Evolutionary conservation across 2,888 invertebrate species (phyloP), one percentile per base, ranked within the genome.

Genomic region (Protophormia terraenovae): DNA sequence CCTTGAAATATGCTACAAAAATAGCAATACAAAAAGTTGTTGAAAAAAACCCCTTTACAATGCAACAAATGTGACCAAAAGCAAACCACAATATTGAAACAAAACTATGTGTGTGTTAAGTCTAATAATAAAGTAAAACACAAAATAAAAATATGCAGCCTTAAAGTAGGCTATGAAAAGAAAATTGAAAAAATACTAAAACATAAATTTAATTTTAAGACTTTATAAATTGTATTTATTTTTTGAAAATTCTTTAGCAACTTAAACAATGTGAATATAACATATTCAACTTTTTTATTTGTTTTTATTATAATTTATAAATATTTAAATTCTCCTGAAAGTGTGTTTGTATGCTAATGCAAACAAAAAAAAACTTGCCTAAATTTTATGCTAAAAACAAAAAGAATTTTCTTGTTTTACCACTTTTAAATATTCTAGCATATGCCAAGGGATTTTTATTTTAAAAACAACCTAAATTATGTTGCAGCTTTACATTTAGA

Each of bases 1-100:
- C 69, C 84, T 78, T 62, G 58, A 81, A 60, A 35, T 81, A 84
- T 81, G 81, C 72, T 60, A 67, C 60, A 73, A 47, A 73, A 45
- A 60, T 38, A 12, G 22, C n/a, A 41, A 75, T 35, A 16, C 12
- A 10, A 53, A 47, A 50, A 75, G 32, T 38, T 50, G 41, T 27
- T 29, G 2, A 16, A 50, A 4, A 62, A 62, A 58, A 47, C 3
- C 2, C 38, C 19, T 24, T n/a, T 53, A 58, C 24, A 67, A 60
- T 73, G 47, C 73, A 75, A 81, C 73, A 75, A 81, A 75, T 81
- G 60, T 75, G 62, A 45, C 67, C 60, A 32, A 75, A 69, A 64
- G 7, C 45, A 55, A 72, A 55, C 71, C 79, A 53, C 62, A 72
- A 24, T 64, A 64, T 64, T 64, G 22, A 16, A 67, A 53, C n/a